phyloP scores from a whole-genome alignment of 30 jellyfish, hydroid and myxozoan genomes.

The Aurelia aurita region DNA sequence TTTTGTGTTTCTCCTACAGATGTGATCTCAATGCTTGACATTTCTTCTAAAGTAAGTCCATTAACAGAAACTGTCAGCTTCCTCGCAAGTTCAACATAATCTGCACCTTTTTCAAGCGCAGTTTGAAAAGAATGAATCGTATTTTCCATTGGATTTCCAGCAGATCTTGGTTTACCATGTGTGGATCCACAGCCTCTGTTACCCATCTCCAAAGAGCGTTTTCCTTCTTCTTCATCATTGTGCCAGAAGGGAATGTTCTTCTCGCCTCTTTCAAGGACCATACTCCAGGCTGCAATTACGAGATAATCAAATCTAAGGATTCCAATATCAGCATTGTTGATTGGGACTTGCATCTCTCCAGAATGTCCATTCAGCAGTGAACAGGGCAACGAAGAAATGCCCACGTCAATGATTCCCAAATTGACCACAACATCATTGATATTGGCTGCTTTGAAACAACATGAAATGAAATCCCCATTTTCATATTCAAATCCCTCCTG shows the following conservation, averaged over 20 bases:
- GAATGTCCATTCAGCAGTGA: slow-evolving; percentile 7
- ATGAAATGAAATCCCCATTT: slow-evolving; percentile 5
- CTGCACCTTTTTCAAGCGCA: slow-evolving; percentile 85
- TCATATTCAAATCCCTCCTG: not conserved
- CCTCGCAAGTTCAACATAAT: slow-evolving; percentile 76
- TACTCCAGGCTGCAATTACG: slow-evolving; percentile 59
- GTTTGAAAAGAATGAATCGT: slow-evolving; percentile 65
- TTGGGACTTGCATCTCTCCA: slow-evolving; percentile 32
- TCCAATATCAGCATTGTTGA: slow-evolving; percentile 5
- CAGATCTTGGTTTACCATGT: slow-evolving; percentile 34
- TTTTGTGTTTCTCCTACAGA: not conserved
- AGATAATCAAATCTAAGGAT: slow-evolving; percentile 34
- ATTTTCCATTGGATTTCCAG: slow-evolving; percentile 56
- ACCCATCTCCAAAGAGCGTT: slow-evolving; percentile 54
- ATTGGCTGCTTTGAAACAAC: not conserved
- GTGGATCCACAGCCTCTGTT: slow-evolving; percentile 82
- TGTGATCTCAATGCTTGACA: slow-evolving; percentile 5
- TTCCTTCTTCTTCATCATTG: not conserved
- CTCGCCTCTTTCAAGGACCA: not conserved
- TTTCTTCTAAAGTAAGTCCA: slow-evolving; percentile 44
- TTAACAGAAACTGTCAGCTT: slow-evolving; percentile 53
- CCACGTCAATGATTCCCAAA: not conserved
- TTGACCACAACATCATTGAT: slow-evolving; percentile 1
- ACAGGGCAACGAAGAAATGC: slow-evolving; percentile 6
- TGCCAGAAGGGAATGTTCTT: not conserved